Percentiles rank a stretch among this genome's conserved stretches.
These are phyloP conservation scores for Rattus rattus DNA, from an alignment of 2,113 vertebrate genomes.

Conservation along the genomic window DNA sequence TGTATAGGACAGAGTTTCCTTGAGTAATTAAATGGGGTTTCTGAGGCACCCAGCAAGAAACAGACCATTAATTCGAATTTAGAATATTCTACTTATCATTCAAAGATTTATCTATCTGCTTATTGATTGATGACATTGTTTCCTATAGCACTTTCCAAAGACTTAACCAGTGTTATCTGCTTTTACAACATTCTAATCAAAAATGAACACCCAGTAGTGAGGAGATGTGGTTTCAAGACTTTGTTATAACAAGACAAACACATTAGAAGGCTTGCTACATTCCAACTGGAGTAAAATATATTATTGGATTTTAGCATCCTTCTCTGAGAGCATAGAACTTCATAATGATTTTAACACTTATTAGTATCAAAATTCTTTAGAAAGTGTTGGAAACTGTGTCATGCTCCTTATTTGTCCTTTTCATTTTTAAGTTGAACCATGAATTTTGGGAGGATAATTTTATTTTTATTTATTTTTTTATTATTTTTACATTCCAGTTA, in stretches of 20 bases:
- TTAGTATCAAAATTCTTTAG: not conserved
- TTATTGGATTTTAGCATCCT: not conserved
- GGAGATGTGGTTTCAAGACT: not conserved
- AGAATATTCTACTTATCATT: not conserved
- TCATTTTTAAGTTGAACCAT: not conserved
- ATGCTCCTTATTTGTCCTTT: constrained; percentile 8
- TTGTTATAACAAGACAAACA: not conserved
- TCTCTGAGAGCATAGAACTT: constrained; percentile 6
- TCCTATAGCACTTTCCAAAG: not conserved
- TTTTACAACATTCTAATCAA: not conserved
- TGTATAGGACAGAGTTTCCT: not conserved
- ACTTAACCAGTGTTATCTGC: not conserved
- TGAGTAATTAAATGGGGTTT: not conserved
- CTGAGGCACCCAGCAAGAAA: not conserved
- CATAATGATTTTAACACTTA: not conserved
- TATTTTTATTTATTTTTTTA: not conserved
- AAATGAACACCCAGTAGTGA: not conserved
- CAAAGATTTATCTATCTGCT: not conserved
- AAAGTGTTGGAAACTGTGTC: not conserved
- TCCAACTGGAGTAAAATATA: not conserved
- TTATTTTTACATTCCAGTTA: no score
- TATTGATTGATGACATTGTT: not conserved
- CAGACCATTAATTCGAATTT: not conserved
- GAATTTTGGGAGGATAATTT: not conserved
- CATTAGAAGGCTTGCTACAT: not conserved